A percentile compares a stretch with the other conserved stretches of the same genome.
phyloP scores from a whole-genome alignment of 2,113 vertebrate species.

The Poeciliopsis retropinna region DNA sequence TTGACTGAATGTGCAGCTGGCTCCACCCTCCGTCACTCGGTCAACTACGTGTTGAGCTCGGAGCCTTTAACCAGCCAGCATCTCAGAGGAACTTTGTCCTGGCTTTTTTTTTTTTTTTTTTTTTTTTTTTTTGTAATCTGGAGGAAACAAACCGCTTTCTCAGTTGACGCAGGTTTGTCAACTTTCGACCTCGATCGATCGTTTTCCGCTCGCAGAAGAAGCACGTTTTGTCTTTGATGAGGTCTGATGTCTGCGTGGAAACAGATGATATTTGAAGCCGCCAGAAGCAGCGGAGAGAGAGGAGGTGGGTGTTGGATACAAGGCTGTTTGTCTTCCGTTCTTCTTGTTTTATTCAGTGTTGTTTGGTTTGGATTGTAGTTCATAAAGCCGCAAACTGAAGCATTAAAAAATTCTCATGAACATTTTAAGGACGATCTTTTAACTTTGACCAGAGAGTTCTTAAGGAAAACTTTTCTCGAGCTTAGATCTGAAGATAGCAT shows the following conservation, averaged over 20 bases:
- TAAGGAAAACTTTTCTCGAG: background rate
- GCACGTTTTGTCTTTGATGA: background rate
- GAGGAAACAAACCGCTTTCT: conserved; percentile 7
- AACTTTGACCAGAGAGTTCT: background rate
- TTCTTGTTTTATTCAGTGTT: background rate
- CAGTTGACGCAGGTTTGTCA: conserved; percentile 12
- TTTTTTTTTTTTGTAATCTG: background rate
- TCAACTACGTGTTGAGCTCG: conserved; percentile 66
- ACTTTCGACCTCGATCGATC: background rate
- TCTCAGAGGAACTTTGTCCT: conserved; percentile 39
- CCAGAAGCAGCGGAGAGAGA: conserved; percentile 35
- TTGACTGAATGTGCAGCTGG: conserved; percentile 47
- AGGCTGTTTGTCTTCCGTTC: conserved; percentile 12
- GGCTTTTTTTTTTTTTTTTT: background rate
- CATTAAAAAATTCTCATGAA: background rate
- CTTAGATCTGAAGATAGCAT: background rate
- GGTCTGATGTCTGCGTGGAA: conserved; percentile 52
- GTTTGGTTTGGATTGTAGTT: conserved; percentile 17
- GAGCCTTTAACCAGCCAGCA: conserved; percentile 52
- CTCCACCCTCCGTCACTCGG: conserved; percentile 67
- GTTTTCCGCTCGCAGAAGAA: background rate
- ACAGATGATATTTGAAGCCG: conserved; percentile 59
- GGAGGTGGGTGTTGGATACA: conserved; percentile 63
- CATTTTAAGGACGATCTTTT: background rate
- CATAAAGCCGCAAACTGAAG: background rate